Base-by-base conservation (phyloP, 2,797 vertebrate species). In the Enteromius viviparus region DNA sequence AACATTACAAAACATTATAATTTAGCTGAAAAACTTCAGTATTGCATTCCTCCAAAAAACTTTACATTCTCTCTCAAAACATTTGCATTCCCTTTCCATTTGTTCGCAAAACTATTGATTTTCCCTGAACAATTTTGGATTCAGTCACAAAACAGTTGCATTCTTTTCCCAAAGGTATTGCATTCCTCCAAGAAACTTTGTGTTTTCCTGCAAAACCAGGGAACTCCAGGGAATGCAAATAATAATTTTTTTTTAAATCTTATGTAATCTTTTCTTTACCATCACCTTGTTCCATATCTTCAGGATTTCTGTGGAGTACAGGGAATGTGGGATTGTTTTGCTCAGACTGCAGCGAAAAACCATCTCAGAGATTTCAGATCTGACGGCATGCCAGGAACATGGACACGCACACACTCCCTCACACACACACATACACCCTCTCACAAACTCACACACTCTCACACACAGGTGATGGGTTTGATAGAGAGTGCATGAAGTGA, bases 291-390 rank as follows among this genome's bases (percentile, higher is more conserved):
- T 4, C 17, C 45, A 19, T 51, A 6, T 70, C 15, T 29, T 49
- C 1, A 49, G 40, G 3, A 26, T 17, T 26, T 47, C 68, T 70
- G 29, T 32, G 15, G 62, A 34, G 29, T 34, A 34, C 32, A 34
- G n/a, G 40, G n/a, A 26, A 70, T 70, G n/a, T 75, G 21, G 32
- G 71, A 75, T 58, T 76, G 72, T 40, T 55, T 58, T 55, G 49
- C 34, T 55, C 32, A 55, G 10, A 53, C 21, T 1, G n/a, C 29
- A 75, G 49, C 34, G 49, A 5, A 76, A 76, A 76, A 6, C 34
- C 32, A 17, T 26, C n/a, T 76, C 15, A 11, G n/a, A 60, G 75
- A 29, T 62, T 58, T 62, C 26, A 76, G 7, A 45, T 60, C n/a
- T 40, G 53, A 76, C 2, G 15, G 15, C n/a, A n/a, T 76, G 55